Evolutionary conservation across 2,888 invertebrate species (phyloP).

Genomic region (Drosophila sordidapex): DNA sequence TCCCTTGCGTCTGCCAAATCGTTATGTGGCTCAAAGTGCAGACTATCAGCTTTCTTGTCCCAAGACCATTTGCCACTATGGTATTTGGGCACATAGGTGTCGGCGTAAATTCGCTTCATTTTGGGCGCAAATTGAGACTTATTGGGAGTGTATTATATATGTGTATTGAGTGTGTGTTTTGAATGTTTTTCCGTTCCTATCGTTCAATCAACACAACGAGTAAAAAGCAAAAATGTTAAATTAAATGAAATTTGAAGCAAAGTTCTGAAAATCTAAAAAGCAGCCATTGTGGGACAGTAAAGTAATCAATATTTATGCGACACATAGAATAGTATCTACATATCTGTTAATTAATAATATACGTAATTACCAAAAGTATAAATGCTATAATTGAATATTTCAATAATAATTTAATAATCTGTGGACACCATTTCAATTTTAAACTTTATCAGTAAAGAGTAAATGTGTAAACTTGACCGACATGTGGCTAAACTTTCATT

Average conservation of each 20-base stretch:
- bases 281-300: background rate
- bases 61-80: slow-evolving; percentile 81
- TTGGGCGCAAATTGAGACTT: background rate
- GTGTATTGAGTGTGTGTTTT: background rate
- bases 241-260: background rate
- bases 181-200: background rate
- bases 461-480: too few relatives aligned
- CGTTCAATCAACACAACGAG: background rate
- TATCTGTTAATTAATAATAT: background rate
- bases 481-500: too few relatives aligned
- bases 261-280: background rate
- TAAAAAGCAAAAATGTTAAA: background rate
- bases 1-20: slow-evolving; percentile 53
- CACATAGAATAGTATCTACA: background rate
- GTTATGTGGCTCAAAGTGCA: slow-evolving; percentile 64
- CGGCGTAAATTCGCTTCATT: slow-evolving; percentile 78
- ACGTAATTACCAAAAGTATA: background rate
- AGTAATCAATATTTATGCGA: background rate
- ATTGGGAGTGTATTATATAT: background rate
- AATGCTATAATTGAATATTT: background rate
- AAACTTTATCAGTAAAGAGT: background rate
- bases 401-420: background rate
- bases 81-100: slow-evolving; percentile 74
- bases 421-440: background rate
- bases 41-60: slow-evolving; percentile 63